Evolutionary conservation across 2,888 invertebrate genomes (phyloP), one percentile per base, ranked within the genome.

Genomic region (Aphidius colemani): DNA sequence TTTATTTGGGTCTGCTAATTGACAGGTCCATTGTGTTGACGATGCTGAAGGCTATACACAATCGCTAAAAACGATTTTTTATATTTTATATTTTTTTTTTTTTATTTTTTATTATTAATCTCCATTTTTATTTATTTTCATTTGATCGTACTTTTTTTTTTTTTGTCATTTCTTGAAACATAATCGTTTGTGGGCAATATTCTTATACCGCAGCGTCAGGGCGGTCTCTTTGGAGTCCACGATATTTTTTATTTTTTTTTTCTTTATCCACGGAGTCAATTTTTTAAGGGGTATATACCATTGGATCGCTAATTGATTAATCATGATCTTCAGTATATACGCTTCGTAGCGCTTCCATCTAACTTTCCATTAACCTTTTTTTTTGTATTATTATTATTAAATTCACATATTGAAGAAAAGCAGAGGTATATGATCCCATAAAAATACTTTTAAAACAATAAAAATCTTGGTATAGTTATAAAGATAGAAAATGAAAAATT

Each of bases 291-390:
- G 30, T 30, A 30, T 30, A 30, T 72, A 69, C 72, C 69, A 66
- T 71, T 68, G 67, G 75, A 77, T 80, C 74, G 75, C 75, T 80
- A 81, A 81, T 81, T 80, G 80, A 81, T 80, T 79, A 81, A 79
- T 80, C 79, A 78, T 75, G 78, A 77, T 77, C 75, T 72, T 69
- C 60, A 69, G 66, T 66, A 67, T 67, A 66, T 58, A 56, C 45
- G 63, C 53, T 53, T 40, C 45, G 61, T 44, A 48, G 56, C 53
- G 40, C 40, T 41, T 55, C 53, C 55, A 53, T 46, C 11, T 45
- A 39, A 46, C 57, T 57, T 57, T 57, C 57, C 46, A 57, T 57
- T 57, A 57, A 39, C 46, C 40, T 57, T 57, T 57, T 57, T 30
- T 6, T 41, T 30, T 30, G 5, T 30, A 30, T 30, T 30, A 30